phyloP scores from a whole-genome alignment of 2,113 vertebrate genomes.

The Oncorhynchus tshawytscha region DNA sequence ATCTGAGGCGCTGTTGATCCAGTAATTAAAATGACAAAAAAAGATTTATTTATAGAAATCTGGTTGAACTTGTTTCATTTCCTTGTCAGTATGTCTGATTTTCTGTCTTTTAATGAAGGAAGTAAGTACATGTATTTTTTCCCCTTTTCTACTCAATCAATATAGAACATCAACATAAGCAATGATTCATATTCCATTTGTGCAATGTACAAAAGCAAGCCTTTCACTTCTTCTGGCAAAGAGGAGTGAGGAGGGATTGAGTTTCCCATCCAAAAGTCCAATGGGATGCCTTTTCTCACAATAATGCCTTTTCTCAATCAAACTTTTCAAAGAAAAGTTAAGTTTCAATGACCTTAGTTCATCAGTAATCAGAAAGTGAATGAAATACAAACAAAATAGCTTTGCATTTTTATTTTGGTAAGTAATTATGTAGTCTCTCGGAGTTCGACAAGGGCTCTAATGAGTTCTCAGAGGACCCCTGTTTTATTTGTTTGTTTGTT shows the following conservation, averaged over 20 bases:
- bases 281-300: constrained; percentile 61
- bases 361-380: constrained; percentile 74
- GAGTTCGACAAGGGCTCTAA: constrained; percentile 81
- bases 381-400: constrained; percentile 74
- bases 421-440: constrained; percentile 82
- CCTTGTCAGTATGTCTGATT: constrained; percentile 58
- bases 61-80: constrained; percentile 70
- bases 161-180: constrained; percentile 40
- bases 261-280: constrained; percentile 25
- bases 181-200: constrained; percentile 63
- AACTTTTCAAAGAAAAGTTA: constrained; percentile 79
- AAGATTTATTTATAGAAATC: constrained; percentile 79
- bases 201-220: constrained; percentile 77
- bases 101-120: constrained; percentile 60
- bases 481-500: constrained; percentile 75
- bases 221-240: neutral
- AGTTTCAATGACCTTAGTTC: constrained; percentile 81
- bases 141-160: constrained; percentile 37
- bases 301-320: constrained; percentile 72
- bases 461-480: constrained; percentile 81
- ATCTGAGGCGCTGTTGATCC: constrained; percentile 74
- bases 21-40: constrained; percentile 80
- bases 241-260: neutral
- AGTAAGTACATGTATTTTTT: constrained; percentile 45
- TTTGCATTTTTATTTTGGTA: constrained; percentile 81